A percentile compares a stretch with the other conserved stretches of the same genome.
These are phyloP conservation scores for human (Homo sapiens) DNA, from an alignment of 2,113 vertebrate species.

Conservation along the genomic window DNA sequence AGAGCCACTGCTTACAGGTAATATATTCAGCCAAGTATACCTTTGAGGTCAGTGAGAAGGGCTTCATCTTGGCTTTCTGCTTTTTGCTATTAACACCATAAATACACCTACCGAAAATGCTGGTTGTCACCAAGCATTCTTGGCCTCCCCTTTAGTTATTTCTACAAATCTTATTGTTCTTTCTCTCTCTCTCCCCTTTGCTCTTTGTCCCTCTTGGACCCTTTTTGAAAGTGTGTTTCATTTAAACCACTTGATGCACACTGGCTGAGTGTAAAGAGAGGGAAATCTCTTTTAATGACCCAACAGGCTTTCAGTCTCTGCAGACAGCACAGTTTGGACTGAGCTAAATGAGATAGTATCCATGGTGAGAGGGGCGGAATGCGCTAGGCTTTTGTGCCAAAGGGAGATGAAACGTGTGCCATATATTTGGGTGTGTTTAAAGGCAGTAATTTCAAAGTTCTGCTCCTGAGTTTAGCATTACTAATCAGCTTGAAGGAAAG, in stretches of 20 bases:
- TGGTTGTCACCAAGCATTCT: not conserved
- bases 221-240: constrained; percentile 21
- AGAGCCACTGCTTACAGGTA: not conserved
- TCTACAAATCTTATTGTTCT: not conserved
- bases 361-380: not conserved
- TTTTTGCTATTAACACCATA: not conserved
- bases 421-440: not conserved
- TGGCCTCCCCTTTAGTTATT: not conserved
- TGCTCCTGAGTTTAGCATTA: not conserved
- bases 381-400: constrained; percentile 45
- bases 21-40: not conserved
- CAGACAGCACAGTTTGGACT: not conserved
- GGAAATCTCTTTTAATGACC: not conserved
- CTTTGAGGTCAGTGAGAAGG: not conserved
- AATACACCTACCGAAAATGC: not conserved
- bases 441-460: not conserved
- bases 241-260: not conserved
- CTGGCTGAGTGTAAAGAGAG: not conserved
- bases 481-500: not conserved
- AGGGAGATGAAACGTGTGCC: not conserved
- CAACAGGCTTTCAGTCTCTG: not conserved
- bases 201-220: not conserved
- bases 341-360: not conserved
- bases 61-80: not conserved
- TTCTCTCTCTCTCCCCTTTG: not conserved